A percentile compares a stretch with the other conserved stretches of the same genome.
Evolutionary conservation across 37 sponge, comb jelly and placozoan species (phyloP).

Genomic region (Crambe crambe): DNA sequence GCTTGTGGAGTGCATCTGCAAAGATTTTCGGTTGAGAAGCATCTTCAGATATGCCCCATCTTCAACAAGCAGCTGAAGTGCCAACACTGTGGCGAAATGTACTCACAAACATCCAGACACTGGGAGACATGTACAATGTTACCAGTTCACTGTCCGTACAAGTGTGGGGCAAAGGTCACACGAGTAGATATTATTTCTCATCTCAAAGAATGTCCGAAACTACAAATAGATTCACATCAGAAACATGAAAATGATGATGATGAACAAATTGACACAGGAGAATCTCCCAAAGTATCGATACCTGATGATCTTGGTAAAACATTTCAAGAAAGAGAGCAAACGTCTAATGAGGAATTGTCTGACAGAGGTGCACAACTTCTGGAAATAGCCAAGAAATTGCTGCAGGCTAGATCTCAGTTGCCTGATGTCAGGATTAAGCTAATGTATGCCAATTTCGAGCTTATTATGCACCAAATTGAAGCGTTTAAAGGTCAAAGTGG

Average conservation of each 20-base stretch:
- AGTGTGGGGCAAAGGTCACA: not conserved
- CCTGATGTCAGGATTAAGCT: not conserved
- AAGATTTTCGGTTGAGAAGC: not conserved
- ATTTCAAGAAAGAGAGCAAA: not conserved
- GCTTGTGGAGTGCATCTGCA: not conserved
- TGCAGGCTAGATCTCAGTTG: not conserved
- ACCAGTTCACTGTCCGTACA: not conserved
- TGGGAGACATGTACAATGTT: not conserved
- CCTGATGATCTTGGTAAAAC: no score
- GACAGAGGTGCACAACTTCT: not conserved
- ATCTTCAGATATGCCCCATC: not conserved
- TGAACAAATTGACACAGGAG: no score
- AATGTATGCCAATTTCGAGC: not conserved
- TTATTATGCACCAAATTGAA: not conserved
- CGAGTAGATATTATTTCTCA: not conserved
- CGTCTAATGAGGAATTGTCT: not conserved
- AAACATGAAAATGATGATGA: no score
- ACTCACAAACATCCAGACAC: not conserved
- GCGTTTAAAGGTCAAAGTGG: not conserved
- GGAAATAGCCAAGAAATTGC: not conserved
- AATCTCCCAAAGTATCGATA: no score
- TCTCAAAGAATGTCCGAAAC: not conserved
- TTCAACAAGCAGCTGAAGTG: not conserved
- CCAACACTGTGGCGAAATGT: not conserved
- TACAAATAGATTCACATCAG: not conserved